phyloP scores from a whole-genome alignment of 2,113 vertebrate species.

The Cyanoderma ruficeps region DNA sequence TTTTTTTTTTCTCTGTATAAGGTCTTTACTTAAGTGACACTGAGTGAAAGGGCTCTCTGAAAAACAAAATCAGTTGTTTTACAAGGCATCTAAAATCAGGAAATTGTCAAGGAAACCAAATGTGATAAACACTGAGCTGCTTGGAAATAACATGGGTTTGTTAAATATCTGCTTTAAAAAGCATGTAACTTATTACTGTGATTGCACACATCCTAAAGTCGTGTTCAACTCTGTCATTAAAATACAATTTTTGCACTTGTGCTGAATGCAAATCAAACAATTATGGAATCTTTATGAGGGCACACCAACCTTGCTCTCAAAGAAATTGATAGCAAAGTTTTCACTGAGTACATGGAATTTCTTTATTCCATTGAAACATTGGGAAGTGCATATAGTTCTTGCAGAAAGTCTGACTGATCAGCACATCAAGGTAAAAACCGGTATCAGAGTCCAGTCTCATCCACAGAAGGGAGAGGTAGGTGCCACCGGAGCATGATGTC shows the following conservation, averaged over 20 bases:
- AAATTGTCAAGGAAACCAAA: background rate
- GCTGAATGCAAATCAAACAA: background rate
- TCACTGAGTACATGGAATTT: background rate
- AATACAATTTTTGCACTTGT: background rate
- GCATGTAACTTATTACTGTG: background rate
- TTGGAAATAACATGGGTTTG: background rate
- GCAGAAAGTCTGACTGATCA: background rate
- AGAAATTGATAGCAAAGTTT: background rate
- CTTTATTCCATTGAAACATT: background rate
- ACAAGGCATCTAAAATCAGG: background rate
- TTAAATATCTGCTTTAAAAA: background rate
- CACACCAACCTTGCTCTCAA: background rate
- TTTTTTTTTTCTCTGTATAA: background rate
- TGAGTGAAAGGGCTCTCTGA: background rate
- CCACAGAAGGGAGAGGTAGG: background rate
- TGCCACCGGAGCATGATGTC: background rate
- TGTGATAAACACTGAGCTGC: background rate
- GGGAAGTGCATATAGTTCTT: background rate
- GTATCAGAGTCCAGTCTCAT: background rate
- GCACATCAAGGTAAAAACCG: background rate
- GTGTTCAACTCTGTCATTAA: background rate
- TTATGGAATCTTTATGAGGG: background rate
- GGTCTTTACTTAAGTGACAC: background rate
- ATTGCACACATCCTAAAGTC: background rate
- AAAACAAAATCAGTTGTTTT: background rate